Conservation (phyloP, 2,888 invertebrate species). For the Digitonthophagus gazella region DNA sequence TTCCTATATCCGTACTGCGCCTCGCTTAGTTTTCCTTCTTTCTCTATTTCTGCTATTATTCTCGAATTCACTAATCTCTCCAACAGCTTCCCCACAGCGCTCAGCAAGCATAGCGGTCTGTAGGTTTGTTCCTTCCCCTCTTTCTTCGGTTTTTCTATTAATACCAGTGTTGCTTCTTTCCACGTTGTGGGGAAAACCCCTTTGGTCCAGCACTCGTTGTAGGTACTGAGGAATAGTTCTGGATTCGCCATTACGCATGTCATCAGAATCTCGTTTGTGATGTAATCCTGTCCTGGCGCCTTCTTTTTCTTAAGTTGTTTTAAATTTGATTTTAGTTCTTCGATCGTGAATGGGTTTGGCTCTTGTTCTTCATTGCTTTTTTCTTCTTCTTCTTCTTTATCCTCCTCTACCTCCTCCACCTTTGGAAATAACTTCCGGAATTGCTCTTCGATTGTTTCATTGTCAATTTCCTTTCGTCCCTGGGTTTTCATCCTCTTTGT, state of each 20-base stretch:
- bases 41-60: not conserved
- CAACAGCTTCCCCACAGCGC: too few species aligned
- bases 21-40: not conserved
- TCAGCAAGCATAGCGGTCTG: too few species aligned
- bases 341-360: not conserved
- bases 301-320: slow-evolving; percentile 2
- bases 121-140: not conserved
- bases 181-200: not conserved
- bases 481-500: not conserved
- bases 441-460: not conserved
- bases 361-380: not conserved
- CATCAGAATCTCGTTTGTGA: slow-evolving; percentile 7
- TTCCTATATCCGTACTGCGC: not conserved
- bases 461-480: not conserved
- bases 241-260: not conserved
- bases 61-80: not conserved
- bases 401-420: not conserved
- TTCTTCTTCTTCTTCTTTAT: not conserved
- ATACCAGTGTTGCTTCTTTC: not conserved
- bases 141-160: not conserved
- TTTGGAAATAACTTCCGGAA: not conserved
- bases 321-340: not conserved
- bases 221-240: not conserved
- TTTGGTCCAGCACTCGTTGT: not conserved
- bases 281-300: slow-evolving; percentile 14